These are phyloP conservation scores for Lordiphosa collinella DNA, from an alignment of 1,140 invertebrate genomes.

Conservation along the genomic window DNA sequence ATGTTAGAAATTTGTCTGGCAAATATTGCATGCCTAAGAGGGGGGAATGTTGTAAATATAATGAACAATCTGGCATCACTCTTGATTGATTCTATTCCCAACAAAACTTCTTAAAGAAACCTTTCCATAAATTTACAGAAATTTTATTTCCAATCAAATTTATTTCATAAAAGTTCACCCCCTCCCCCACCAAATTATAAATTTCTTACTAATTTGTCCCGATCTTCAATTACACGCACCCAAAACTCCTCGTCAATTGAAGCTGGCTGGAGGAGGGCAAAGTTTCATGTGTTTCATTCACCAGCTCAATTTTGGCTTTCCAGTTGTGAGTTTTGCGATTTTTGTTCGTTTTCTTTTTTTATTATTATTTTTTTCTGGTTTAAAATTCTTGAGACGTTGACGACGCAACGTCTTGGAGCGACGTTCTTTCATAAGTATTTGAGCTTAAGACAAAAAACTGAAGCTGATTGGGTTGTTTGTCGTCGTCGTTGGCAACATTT, in stretches of 20 bases:
- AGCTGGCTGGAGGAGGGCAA: neutral
- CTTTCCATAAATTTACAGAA: too few relatives aligned
- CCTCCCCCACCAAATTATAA: too few relatives aligned
- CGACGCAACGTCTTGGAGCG: slow-evolving; percentile 25
- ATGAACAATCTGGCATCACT: too few relatives aligned
- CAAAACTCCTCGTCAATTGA: slow-evolving; percentile 6
- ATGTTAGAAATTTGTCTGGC: too few relatives aligned
- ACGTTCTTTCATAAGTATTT: slow-evolving; percentile 13
- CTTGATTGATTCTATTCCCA: too few relatives aligned
- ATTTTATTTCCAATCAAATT: too few relatives aligned
- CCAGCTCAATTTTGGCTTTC: slow-evolving; percentile 33
- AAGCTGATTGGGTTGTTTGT: slow-evolving; percentile 49
- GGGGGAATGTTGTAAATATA: too few relatives aligned
- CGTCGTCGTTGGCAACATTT: slow-evolving; percentile 71
- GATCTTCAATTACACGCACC: too few relatives aligned
- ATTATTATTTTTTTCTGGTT: slow-evolving; percentile 25
- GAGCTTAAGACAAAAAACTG: slow-evolving; percentile 30
- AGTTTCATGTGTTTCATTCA: neutral
- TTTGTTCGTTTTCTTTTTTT: slow-evolving; percentile 16
- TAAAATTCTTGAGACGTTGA: slow-evolving; percentile 61
- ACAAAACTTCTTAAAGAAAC: too few relatives aligned
- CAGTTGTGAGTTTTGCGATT: slow-evolving; percentile 40
- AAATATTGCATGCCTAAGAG: too few relatives aligned
- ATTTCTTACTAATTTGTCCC: too few relatives aligned
- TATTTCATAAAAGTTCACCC: too few relatives aligned